Evolutionary conservation across 1,140 invertebrate genomes (phyloP).

Genomic region (Chlorops oryzae): DNA sequence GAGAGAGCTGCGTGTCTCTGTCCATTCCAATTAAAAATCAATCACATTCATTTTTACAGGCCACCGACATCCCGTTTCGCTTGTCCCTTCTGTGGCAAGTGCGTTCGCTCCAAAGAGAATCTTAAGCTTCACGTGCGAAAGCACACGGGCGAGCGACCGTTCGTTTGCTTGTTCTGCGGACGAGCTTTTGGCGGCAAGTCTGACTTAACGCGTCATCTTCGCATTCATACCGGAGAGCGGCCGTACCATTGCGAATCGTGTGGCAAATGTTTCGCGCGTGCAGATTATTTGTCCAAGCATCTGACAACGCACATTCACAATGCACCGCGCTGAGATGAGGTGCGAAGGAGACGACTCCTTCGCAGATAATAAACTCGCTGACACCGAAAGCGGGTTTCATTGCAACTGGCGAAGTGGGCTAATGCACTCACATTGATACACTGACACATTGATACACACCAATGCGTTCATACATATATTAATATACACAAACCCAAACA

Average conservation of each 20-base stretch:
- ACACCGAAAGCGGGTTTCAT: neutral
- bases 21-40: neutral
- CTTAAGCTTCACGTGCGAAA: conserved; percentile 82
- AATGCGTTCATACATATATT: neutral
- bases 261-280: conserved; percentile 82
- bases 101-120: conserved; percentile 81
- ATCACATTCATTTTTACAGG: conserved; percentile 14
- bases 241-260: conserved; percentile 87
- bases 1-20: neutral
- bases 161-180: conserved; percentile 79
- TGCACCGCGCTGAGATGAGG: conserved; percentile 54
- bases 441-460: neutral
- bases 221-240: conserved; percentile 74
- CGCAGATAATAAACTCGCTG: conserved; percentile 35
- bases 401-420: too few relatives aligned
- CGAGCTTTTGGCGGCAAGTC: conserved; percentile 81
- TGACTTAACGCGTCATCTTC: conserved; percentile 75
- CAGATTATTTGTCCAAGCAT: conserved; percentile 86
- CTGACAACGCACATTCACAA: conserved; percentile 81
- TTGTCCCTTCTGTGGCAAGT: conserved; percentile 83
- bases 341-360: conserved; percentile 49
- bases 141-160: conserved; percentile 81
- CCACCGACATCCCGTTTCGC: conserved; percentile 59
- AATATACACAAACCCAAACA: conserved; percentile 10
- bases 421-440: conserved; percentile 13